Evolutionary conservation across 1,140 invertebrate species (phyloP), one percentile per base, ranked within the genome.

Genomic region (Hyles vespertilio): DNA sequence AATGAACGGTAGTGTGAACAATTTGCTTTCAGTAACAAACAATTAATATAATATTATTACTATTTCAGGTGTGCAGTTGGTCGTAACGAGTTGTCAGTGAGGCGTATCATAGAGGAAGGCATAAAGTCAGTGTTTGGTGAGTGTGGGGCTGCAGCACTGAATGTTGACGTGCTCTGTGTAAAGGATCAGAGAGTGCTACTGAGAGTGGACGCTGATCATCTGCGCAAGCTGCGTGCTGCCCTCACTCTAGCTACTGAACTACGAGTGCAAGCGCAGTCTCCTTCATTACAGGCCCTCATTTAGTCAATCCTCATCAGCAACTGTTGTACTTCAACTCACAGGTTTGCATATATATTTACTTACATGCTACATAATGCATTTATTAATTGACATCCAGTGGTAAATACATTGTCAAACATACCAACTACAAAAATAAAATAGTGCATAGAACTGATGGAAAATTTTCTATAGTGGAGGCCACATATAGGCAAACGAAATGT

Each of bases 161-260:
- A 32, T 44, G 52, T 54, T 0, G 52, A 54, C 11, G 52, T 54
- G 40, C 52, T 54, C 2, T 22, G 5, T 22, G 52, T 54, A 36
- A 10, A 22, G 7, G 40, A 22, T 11, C 11, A 10, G 6, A 43
- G 36, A 7, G 52, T 36, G 4, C 5, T 54, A 8, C 4, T 54
- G 2, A 34, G 52, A 11, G 52, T 54, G 9, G 12, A 43, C 0
- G 12, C 36, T 5, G 11, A 43, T 0, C 36, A 54, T 8, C 11
- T 54, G 3, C 36, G 52, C 4, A 54, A 54, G 12, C n/a, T 54
- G 6, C 11, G 36, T 2, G 52, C 52, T 12, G 36, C 52, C 3
- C 34, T 54, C 10, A 22, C 52, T 7, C 36, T 54, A 6, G 40
- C 5, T 9, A 8, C 52, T 3, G n/a, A 54, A 36, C 11, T 54